A percentile compares a stretch with the other conserved stretches of the same genome.
phyloP scores from a whole-genome alignment of 2,113 vertebrate genomes.

The Entelurus aequoreus region DNA sequence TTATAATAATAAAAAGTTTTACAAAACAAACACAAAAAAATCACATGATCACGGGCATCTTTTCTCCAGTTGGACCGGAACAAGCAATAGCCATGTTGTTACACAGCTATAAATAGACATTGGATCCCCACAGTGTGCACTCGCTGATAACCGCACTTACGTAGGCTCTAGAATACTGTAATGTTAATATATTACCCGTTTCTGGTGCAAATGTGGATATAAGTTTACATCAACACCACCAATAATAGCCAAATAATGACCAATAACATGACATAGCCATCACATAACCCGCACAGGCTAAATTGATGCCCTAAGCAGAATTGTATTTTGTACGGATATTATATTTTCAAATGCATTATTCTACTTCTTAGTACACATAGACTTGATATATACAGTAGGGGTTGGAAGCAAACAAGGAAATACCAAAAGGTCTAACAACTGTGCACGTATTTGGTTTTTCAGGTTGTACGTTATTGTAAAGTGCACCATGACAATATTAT shows the following conservation, averaged over 20 bases:
- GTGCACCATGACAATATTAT: too few species aligned
- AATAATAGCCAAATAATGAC: neutral
- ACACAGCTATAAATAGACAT: constrained; percentile 59
- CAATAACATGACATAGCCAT: neutral
- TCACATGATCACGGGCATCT: neutral
- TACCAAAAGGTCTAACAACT: too few species aligned
- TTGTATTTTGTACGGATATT: too few species aligned
- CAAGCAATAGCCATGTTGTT: constrained; percentile 42
- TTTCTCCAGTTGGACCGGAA: constrained; percentile 25
- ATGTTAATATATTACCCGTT: constrained; percentile 1
- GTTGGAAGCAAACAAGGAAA: too few species aligned
- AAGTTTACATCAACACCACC: neutral
- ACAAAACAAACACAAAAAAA: too few species aligned
- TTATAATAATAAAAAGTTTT: too few species aligned
- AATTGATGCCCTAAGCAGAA: too few species aligned
- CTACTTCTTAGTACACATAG: too few species aligned
- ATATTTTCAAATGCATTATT: too few species aligned
- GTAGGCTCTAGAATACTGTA: constrained; percentile 6
- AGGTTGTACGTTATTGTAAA: too few species aligned
- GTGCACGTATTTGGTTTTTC: too few species aligned
- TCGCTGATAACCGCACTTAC: constrained; percentile 31
- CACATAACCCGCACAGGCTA: neutral
- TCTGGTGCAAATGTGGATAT: neutral
- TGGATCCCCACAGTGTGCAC: constrained; percentile 37
- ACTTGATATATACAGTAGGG: too few species aligned